Evolutionary conservation across 2,888 invertebrate species (phyloP).

Genomic region (Caenorhabditis sp.): DNA sequence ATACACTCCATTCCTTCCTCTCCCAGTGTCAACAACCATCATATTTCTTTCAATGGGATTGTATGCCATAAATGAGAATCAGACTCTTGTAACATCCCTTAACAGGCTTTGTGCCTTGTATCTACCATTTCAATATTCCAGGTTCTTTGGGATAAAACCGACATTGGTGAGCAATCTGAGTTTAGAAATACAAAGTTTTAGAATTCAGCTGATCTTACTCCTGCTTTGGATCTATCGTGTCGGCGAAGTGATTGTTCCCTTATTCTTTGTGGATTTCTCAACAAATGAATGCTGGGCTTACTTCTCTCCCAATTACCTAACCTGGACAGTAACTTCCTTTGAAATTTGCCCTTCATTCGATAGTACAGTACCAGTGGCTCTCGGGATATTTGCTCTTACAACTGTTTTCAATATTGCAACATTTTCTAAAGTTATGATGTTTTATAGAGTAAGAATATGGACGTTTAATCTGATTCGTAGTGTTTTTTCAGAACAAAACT

Average conservation of each 20-base stretch:
- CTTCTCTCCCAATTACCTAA: conserved; percentile 9
- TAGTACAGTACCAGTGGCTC: not conserved
- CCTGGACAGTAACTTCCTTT: not conserved
- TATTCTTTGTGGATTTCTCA: not conserved
- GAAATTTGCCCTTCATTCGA: not conserved
- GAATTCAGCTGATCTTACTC: not conserved
- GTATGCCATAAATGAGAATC: conserved; percentile 34
- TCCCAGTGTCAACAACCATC: not conserved
- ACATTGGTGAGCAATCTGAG: conserved; percentile 4
- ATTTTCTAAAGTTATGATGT: conserved; percentile 31
- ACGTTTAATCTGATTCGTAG: no score
- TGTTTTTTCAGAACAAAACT: conserved; percentile 28
- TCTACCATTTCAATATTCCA: conserved; percentile 25
- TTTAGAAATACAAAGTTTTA: not conserved
- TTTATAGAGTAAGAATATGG: conserved; percentile 28
- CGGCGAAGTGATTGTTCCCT: not conserved
- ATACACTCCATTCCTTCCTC: conserved; percentile 12
- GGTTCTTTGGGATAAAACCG: conserved; percentile 30
- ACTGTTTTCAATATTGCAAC: conserved; percentile 27
- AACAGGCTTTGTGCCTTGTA: conserved; percentile 46
- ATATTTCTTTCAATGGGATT: conserved; percentile 11
- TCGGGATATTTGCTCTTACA: conserved; percentile 1
- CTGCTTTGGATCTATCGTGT: not conserved
- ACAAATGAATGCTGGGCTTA: conserved; percentile 19
- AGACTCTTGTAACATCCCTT: conserved; percentile 32